A percentile compares a stretch with the other conserved stretches of the same genome.
These are phyloP conservation scores for Heliothis virescens DNA, from an alignment of 1,140 invertebrate genomes.

Conservation along the genomic window DNA sequence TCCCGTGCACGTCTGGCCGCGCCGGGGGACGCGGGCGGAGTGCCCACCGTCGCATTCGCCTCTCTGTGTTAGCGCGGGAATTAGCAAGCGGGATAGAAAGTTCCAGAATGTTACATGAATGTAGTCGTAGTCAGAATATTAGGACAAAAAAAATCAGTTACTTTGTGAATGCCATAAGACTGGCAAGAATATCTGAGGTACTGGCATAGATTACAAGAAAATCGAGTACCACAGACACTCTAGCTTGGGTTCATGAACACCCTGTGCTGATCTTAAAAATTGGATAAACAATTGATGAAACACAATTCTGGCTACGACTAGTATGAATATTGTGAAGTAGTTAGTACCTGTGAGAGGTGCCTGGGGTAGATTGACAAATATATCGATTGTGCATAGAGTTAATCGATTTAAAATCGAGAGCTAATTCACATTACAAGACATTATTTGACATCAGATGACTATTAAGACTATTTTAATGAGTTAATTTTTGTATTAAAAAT, in stretches of 20 bases:
- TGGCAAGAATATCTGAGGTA: too few species aligned
- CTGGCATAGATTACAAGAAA: too few species aligned
- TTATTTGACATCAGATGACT: too few species aligned
- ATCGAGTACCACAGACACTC: too few species aligned
- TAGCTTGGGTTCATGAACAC: too few species aligned
- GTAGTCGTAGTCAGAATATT: not conserved
- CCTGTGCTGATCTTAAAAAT: too few species aligned
- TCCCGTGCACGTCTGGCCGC: slow-evolving; percentile 89
- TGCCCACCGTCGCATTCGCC: slow-evolving; percentile 86
- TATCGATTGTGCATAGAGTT: not conserved
- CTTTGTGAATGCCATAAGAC: not conserved
- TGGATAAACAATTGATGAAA: too few species aligned
- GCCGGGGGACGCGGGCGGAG: slow-evolving; percentile 90
- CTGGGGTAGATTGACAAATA: not conserved
- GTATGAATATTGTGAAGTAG: not conserved
- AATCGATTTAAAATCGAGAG: not conserved
- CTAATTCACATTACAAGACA: not conserved
- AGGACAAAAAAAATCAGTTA: not conserved
- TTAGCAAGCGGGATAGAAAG: slow-evolving; percentile 33
- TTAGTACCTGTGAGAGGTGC: not conserved
- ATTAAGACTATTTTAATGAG: too few species aligned
- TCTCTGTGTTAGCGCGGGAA: slow-evolving; percentile 64
- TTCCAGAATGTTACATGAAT: not conserved
- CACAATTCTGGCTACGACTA: not conserved
- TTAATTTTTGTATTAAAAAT: too few species aligned